Conservation (phyloP, 2,113 vertebrate genomes). For the Polypterus senegalus region DNA sequence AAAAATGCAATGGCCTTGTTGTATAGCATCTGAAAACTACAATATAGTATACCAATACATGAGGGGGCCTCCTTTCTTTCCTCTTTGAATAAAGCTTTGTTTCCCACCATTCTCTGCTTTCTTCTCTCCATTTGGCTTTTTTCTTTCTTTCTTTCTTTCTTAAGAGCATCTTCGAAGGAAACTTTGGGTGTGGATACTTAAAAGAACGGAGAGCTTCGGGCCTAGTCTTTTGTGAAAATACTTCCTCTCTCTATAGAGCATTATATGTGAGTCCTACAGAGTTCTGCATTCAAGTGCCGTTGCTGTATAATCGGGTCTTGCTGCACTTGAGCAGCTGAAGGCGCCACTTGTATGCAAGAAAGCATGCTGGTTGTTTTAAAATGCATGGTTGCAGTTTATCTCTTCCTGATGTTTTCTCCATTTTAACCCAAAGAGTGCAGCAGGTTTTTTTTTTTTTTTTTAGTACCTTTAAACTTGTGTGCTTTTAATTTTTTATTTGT, state of each 20-base stretch:
- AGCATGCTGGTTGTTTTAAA: slow-evolving; percentile 44
- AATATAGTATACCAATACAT: too few relatives aligned
- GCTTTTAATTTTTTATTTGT: too few relatives aligned
- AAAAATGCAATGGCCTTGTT: too few relatives aligned
- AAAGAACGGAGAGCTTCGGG: slow-evolving; percentile 81
- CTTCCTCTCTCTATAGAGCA: slow-evolving; percentile 80
- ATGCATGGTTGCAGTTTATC: slow-evolving; percentile 31
- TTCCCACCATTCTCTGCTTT: slow-evolving; percentile 52
- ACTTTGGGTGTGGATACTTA: slow-evolving; percentile 83
- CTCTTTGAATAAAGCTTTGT: too few relatives aligned
- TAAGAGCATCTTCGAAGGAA: slow-evolving; percentile 93
- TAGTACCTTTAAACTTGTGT: too few relatives aligned
- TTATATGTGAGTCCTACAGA: slow-evolving; percentile 82
- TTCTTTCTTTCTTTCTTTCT: slow-evolving; percentile 51
- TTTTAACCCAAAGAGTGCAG: too few relatives aligned
- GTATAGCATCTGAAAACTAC: too few relatives aligned
- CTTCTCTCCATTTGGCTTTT: slow-evolving; percentile 23
- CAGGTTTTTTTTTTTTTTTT: too few relatives aligned
- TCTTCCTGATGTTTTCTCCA: too few relatives aligned
- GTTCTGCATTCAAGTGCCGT: slow-evolving; percentile 43
- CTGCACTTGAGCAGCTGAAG: slow-evolving; percentile 29
- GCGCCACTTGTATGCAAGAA: slow-evolving; percentile 12
- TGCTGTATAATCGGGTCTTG: slow-evolving; percentile 44
- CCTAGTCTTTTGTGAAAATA: slow-evolving; percentile 95
- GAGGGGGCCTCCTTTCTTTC: too few relatives aligned